phyloP scores from a whole-genome alignment of 2,888 invertebrate genomes.

The Leuctra nigra region DNA sequence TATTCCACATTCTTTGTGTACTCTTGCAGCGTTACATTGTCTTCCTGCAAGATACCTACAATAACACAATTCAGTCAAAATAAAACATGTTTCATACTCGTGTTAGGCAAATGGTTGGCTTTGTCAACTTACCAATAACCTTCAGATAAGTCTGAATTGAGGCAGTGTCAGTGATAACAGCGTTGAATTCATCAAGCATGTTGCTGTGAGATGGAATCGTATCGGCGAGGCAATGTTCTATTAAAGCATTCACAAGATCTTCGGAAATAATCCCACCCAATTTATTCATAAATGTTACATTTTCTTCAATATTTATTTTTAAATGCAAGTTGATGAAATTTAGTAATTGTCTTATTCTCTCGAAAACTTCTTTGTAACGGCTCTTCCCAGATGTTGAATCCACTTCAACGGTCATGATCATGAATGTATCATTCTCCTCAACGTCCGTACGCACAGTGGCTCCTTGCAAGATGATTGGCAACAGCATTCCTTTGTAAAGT shows the following conservation, averaged over 20 bases:
- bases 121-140: slow-evolving; percentile 37
- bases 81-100: background rate
- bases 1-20: slow-evolving; percentile 69
- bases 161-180: slow-evolving; percentile 55
- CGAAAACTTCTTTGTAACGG: slow-evolving; percentile 48
- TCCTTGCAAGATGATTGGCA: slow-evolving; percentile 49
- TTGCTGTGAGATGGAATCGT: slow-evolving; percentile 70
- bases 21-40: slow-evolving; percentile 53
- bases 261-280: slow-evolving; percentile 46
- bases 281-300: slow-evolving; percentile 46
- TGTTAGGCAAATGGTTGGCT: too few relatives aligned
- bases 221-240: slow-evolving; percentile 65
- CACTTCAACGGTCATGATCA: slow-evolving; percentile 35
- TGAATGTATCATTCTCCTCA: slow-evolving; percentile 18
- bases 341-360: slow-evolving; percentile 51
- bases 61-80: background rate
- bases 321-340: slow-evolving; percentile 51
- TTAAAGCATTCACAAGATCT: slow-evolving; percentile 57
- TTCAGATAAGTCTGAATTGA: slow-evolving; percentile 58
- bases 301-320: slow-evolving; percentile 42
- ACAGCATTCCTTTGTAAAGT: slow-evolving; percentile 50
- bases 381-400: slow-evolving; percentile 35
- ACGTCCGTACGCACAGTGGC: slow-evolving; percentile 37
- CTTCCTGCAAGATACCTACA: slow-evolving; percentile 48
- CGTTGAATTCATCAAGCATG: slow-evolving; percentile 58